Base-by-base conservation (phyloP, 2,113 vertebrate species). In the Acanthochromis polyacanthus region DNA sequence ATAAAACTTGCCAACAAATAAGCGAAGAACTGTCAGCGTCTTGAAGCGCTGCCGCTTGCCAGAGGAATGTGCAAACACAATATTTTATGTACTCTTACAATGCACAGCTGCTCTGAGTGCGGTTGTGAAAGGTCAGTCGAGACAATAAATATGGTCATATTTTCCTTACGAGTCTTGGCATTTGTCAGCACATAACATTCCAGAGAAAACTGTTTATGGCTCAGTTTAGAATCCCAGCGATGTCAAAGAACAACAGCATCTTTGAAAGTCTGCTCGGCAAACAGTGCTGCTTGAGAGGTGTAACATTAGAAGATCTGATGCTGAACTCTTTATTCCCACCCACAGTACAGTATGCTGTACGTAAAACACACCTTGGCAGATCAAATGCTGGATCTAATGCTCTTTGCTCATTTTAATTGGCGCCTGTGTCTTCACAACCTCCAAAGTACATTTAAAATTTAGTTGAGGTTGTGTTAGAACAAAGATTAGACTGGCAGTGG, bases 61-160 rank as follows among this genome's bases (percentile, higher is more conserved):
- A 65, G 2, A 43, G 12, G 23, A 64, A 59, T 25, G 3, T 43
- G 36, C 50, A 63, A 74, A 68, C 30, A 68, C 57, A 57, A 38
- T 53, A 19, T 68, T 12, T 28, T 1, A 11, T 12, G 17, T n/a
- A n/a, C 11, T 36, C 52, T 55, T 19, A 20, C 25, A n/a, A 48
- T 17, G 28, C 20, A 50, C 48, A 30, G 30, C n/a, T 74, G 75
- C 36, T 83, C 64, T 40, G 50, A 32, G 28, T 14, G 36, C 55
- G 58, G 66, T 36, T 25, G 10, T 36, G 17, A 61, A 69, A 80
- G 76, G 36, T 58, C 67, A 63, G 4, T 19, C 8, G 10, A 75
- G 71, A 57, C 40, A 56, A 67, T 32, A 52, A 11, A 57, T 23
- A 68, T 12, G 4, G 2, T 53, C n/a, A 3, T 38, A 20, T 73